Conservation (phyloP, 64 coral and sea anemone genomes). For the Porites lutea region DNA sequence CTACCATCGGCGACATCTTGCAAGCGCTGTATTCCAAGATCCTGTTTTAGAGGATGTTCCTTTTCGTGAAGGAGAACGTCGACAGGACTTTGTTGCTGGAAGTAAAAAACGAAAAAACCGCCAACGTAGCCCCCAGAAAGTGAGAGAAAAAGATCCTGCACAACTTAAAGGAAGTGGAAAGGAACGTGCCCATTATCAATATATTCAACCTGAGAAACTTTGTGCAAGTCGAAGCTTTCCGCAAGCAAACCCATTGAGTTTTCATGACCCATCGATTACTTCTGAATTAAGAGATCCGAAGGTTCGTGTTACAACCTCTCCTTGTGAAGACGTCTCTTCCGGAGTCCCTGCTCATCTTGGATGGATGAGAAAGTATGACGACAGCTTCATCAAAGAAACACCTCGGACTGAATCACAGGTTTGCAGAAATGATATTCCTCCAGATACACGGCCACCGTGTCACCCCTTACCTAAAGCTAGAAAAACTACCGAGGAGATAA, state of each 20-base stretch:
- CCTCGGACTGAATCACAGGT: not conserved
- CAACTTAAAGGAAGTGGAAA: no score
- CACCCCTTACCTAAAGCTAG: not conserved
- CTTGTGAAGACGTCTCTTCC: not conserved
- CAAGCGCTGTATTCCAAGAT: not conserved
- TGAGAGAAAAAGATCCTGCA: no score
- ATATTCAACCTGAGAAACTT: no score
- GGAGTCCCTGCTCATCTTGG: not conserved
- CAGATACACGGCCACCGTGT: not conserved
- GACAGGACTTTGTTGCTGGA: conserved; percentile 20
- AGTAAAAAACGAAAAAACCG: conserved; percentile 42
- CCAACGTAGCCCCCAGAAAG: conserved; percentile 1
- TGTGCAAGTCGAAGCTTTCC: no score
- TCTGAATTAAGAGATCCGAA: not conserved
- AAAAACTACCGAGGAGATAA: not conserved
- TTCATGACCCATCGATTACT: no score
- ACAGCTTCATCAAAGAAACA: not conserved
- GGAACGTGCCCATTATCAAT: no score
- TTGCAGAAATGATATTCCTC: not conserved
- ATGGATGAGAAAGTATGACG: not conserved
- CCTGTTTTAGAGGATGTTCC: not conserved
- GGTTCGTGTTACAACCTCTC: not conserved
- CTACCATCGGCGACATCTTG: not conserved
- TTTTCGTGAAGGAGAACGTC: not conserved
- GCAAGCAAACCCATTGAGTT: no score